Evolutionary conservation across 1,140 invertebrate genomes (phyloP).

Genomic region (Nebria ingens): DNA sequence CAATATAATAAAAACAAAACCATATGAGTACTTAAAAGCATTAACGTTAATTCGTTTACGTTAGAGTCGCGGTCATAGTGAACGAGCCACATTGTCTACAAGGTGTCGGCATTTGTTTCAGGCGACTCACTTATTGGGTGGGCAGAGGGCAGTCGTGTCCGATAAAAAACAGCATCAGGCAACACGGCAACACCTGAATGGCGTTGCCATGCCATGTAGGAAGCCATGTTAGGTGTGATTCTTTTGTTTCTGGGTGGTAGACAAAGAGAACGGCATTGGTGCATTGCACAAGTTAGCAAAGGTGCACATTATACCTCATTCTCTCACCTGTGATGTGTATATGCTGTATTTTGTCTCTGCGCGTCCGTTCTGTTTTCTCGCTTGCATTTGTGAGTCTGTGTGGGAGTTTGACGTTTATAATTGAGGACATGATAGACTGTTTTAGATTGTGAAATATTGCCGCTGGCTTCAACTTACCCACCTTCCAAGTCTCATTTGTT

Average conservation of each 20-base stretch:
- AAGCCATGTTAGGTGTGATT: slow-evolving; percentile 29
- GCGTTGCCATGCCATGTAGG: slow-evolving; percentile 28
- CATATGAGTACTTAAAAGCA: too few species aligned
- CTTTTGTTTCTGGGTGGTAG: slow-evolving; percentile 33
- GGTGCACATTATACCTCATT: too few species aligned
- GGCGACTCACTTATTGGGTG: slow-evolving; percentile 26
- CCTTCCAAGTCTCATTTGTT: background rate
- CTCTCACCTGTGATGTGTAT: background rate
- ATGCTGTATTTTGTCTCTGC: background rate
- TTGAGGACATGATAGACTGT: slow-evolving; percentile 23
- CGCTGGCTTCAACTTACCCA: background rate
- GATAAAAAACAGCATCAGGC: slow-evolving; percentile 27
- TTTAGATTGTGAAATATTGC: slow-evolving; percentile 16
- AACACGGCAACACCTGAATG: slow-evolving; percentile 30
- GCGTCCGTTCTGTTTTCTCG: background rate
- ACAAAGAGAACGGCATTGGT: slow-evolving; percentile 17
- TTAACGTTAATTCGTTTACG: too few species aligned
- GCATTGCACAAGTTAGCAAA: slow-evolving; percentile 10
- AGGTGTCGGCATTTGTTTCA: slow-evolving; percentile 24
- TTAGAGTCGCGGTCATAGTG: slow-evolving; percentile 9
- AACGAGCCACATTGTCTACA: slow-evolving; percentile 18
- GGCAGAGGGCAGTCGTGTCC: slow-evolving; percentile 26
- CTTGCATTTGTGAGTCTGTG: background rate
- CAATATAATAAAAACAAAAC: too few species aligned
- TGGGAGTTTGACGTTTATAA: slow-evolving; percentile 24